A percentile compares a stretch with the other conserved stretches of the same genome.
These are phyloP conservation scores for Coccyzus lansbergi DNA, from an alignment of 2,797 vertebrate genomes.

Conservation along the genomic window DNA sequence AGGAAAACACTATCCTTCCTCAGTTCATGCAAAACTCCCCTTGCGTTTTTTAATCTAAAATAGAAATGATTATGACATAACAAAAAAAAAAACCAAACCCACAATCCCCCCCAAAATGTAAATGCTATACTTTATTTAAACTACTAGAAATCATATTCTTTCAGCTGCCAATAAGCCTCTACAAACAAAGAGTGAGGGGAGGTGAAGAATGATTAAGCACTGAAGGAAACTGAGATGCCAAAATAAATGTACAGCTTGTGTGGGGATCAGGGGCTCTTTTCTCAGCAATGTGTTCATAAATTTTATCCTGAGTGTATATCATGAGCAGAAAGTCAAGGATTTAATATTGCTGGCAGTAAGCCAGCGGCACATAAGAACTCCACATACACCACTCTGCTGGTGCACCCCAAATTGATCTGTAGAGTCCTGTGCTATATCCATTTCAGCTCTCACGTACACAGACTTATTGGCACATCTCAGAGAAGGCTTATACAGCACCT, in stretches of 20 bases:
- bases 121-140: neutral
- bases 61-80: neutral
- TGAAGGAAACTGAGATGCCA: neutral
- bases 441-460: neutral
- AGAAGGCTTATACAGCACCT: neutral
- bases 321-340: conserved; percentile 35
- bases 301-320: conserved; percentile 12
- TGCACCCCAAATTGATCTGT: neutral
- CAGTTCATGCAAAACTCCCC: neutral
- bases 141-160: neutral
- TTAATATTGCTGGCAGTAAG: neutral
- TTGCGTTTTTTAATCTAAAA: neutral
- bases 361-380: neutral
- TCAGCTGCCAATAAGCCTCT: neutral
- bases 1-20: neutral
- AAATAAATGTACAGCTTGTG: conserved; percentile 12
- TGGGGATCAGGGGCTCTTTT: conserved; percentile 6
- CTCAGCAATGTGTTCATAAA: conserved; percentile 10
- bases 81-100: neutral
- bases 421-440: neutral
- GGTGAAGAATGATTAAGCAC: neutral
- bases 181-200: neutral
- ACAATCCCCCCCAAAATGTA: neutral
- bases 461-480: neutral
- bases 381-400: neutral